phyloP scores from a whole-genome alignment of 2,113 vertebrate species.

The Paraplagusia blochii region DNA sequence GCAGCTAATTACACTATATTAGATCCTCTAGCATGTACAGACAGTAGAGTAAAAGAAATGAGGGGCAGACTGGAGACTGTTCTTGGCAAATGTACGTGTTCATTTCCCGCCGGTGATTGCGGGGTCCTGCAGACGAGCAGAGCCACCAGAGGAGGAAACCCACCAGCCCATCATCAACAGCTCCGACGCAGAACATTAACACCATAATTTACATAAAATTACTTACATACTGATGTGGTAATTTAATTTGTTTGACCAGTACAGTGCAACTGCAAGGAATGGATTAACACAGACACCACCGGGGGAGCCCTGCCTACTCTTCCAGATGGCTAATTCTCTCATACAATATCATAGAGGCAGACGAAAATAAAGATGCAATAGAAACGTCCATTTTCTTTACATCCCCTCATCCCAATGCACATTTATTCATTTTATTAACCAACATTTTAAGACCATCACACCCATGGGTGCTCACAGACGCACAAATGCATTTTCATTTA shows the following conservation, averaged over 20 bases:
- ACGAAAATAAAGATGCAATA: constrained; percentile 62
- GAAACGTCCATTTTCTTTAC: constrained; percentile 65
- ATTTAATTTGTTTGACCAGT: constrained; percentile 95
- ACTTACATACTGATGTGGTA: constrained; percentile 92
- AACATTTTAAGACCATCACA: neutral
- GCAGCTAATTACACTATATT: constrained; percentile 52
- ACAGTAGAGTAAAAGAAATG: constrained; percentile 16
- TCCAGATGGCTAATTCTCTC: constrained; percentile 78
- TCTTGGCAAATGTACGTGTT: constrained; percentile 63
- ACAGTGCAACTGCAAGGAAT: constrained; percentile 82
- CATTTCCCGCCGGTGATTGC: constrained; percentile 58
- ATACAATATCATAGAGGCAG: constrained; percentile 67
- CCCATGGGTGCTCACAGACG: neutral
- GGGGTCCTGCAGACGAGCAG: constrained; percentile 59
- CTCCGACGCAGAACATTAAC: constrained; percentile 94
- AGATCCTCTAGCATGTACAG: constrained; percentile 56
- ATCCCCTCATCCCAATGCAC: constrained; percentile 14
- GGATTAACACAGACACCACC: constrained; percentile 80
- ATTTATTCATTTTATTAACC: constrained; percentile 1
- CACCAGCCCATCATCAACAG: constrained; percentile 82
- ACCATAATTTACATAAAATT: constrained; percentile 97
- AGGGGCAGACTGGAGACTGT: constrained; percentile 52
- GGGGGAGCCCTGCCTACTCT: constrained; percentile 78
- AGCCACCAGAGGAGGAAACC: constrained; percentile 79
- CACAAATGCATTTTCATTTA: neutral